Evolutionary conservation across 2,113 vertebrate genomes (phyloP).

Genomic region (Mustela nigripes): DNA sequence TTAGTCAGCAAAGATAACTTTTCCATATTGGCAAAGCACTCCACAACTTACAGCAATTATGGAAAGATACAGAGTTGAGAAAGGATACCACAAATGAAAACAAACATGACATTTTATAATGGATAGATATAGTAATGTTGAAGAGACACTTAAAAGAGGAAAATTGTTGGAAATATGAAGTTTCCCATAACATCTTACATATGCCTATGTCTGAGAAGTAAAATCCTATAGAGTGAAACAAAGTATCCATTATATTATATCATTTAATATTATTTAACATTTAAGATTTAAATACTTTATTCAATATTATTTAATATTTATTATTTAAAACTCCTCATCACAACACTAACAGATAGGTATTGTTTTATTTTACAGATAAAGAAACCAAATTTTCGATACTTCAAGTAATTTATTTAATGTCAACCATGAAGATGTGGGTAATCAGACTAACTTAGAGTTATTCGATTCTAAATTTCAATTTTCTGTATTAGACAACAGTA

Average conservation of each 20-base stretch:
- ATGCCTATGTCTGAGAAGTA: slow-evolving; percentile 11
- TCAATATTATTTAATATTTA: not conserved
- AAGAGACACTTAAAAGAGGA: slow-evolving; percentile 9
- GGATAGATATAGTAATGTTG: slow-evolving; percentile 32
- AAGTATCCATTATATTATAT: not conserved
- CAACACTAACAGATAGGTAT: not conserved
- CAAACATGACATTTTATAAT: slow-evolving; percentile 60
- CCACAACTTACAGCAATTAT: slow-evolving; percentile 56
- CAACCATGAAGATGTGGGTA: not conserved
- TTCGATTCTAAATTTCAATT: not conserved
- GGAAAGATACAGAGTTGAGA: slow-evolving; percentile 56
- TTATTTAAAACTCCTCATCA: not conserved
- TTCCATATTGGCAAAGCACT: slow-evolving; percentile 19
- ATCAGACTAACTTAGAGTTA: not conserved
- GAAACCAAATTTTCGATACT: not conserved
- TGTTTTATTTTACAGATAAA: not conserved
- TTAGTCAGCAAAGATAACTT: slow-evolving; percentile 69
- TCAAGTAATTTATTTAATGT: not conserved
- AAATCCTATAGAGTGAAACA: slow-evolving; percentile 11
- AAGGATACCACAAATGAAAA: slow-evolving; percentile 66
- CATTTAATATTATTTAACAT: not conserved
- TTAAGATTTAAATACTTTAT: not conserved
- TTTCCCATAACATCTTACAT: not conserved
- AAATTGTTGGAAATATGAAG: slow-evolving; percentile 47
- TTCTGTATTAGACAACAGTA: not conserved